phyloP scores from a whole-genome alignment of 30 jellyfish, hydroid and myxozoan species.

The Mastigias papua region DNA sequence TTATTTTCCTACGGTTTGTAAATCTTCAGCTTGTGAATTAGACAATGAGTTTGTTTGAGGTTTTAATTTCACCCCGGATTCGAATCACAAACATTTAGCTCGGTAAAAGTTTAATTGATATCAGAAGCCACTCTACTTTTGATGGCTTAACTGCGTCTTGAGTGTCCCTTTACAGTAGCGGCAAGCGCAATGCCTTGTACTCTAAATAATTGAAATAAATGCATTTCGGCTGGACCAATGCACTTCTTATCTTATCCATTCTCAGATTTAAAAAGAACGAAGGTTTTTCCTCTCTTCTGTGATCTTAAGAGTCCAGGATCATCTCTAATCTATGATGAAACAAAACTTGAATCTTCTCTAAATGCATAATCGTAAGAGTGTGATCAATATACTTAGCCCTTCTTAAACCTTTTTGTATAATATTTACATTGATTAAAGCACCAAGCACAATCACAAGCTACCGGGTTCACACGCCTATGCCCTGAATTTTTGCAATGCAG shows the following conservation, averaged over 20 bases:
- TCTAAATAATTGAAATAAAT: not conserved
- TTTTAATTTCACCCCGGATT: conserved; percentile 40
- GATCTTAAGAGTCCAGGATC: conserved; percentile 56
- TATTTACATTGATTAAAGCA: conserved; percentile 44
- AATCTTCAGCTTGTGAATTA: conserved; percentile 5
- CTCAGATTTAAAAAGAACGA: conserved; percentile 50
- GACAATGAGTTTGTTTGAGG: conserved; percentile 58
- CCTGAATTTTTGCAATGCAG: not conserved
- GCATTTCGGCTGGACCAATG: conserved; percentile 56
- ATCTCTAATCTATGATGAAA: conserved; percentile 49
- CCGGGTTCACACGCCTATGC: conserved; percentile 31
- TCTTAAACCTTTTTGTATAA: conserved; percentile 50
- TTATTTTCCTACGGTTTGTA: conserved; percentile 33
- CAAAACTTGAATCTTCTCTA: conserved; percentile 46
- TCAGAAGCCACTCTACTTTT: conserved; percentile 32
- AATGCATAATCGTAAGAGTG: conserved; percentile 58
- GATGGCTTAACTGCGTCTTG: conserved; percentile 26
- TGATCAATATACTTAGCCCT: conserved; percentile 61
- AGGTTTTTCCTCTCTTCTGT: conserved; percentile 59
- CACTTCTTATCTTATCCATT: conserved; percentile 34
- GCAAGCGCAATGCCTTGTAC: conserved; percentile 25
- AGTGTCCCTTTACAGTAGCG: conserved; percentile 12
- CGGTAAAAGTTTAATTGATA: conserved; percentile 7
- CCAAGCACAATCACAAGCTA: conserved; percentile 45
- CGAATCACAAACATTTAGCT: conserved; percentile 46